Evolutionary conservation across 2,888 invertebrate species (phyloP).

Genomic region (Cantharis nigra): DNA sequence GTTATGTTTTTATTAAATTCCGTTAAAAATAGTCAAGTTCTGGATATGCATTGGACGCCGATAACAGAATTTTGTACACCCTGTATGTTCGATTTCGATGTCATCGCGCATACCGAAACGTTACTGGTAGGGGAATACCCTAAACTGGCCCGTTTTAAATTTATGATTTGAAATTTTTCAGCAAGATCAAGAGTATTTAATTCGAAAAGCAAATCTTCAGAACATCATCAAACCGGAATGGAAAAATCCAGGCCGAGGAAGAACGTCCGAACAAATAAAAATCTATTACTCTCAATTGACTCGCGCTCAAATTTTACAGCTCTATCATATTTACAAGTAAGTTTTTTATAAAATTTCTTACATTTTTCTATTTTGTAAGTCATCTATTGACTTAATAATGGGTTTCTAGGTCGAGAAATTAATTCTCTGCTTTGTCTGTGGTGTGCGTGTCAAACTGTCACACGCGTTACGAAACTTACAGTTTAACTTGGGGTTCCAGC

Average conservation of each 20-base stretch:
- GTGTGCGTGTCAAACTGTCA: too few relatives aligned
- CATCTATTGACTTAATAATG: too few relatives aligned
- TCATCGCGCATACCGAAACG: constrained; percentile 83
- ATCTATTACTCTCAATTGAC: constrained; percentile 78
- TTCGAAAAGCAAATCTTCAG: constrained; percentile 74
- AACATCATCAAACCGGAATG: constrained; percentile 81
- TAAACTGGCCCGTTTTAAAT: neutral
- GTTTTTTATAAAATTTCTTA: too few relatives aligned
- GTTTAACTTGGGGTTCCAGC: too few relatives aligned
- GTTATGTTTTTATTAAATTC: constrained; percentile 77
- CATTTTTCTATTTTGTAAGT: too few relatives aligned
- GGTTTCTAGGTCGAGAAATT: too few relatives aligned
- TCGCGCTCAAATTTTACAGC: constrained; percentile 72
- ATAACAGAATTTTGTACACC: constrained; percentile 84
- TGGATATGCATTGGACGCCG: constrained; percentile 91
- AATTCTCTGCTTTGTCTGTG: too few relatives aligned
- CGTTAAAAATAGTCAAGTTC: constrained; percentile 63
- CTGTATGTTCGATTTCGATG: constrained; percentile 80
- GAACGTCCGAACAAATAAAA: constrained; percentile 72
- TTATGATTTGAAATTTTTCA: constrained; percentile 50
- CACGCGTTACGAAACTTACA: too few relatives aligned
- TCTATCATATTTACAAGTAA: constrained; percentile 81
- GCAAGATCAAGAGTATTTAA: constrained; percentile 82
- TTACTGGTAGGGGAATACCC: constrained; percentile 65
- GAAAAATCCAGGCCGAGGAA: constrained; percentile 78